A percentile compares a stretch with the other conserved stretches of the same genome.
phyloP scores from a whole-genome alignment of 1,140 invertebrate genomes.

The Gonatopus flavifemur region DNA sequence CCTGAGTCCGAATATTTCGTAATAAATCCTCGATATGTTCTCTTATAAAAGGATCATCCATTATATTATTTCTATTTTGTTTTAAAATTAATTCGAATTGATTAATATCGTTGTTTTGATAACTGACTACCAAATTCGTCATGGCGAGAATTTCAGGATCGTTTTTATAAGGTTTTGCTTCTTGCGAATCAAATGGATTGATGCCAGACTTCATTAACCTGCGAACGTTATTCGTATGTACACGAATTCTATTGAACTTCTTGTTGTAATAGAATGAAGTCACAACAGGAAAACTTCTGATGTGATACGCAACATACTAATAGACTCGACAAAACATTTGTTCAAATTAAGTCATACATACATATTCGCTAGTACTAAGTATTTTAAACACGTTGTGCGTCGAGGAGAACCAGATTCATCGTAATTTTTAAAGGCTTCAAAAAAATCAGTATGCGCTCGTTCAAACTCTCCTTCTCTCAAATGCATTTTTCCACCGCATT shows the following conservation, averaged over 20 bases:
- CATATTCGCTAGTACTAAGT: slow-evolving; percentile 99
- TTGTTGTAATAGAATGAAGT: too few relatives aligned
- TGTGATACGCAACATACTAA: too few relatives aligned
- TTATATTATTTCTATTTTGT: slow-evolving; percentile 94
- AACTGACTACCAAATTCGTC: slow-evolving; percentile 98
- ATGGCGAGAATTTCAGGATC: slow-evolving; percentile 99
- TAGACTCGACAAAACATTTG: too few relatives aligned
- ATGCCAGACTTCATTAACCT: slow-evolving; percentile 99
- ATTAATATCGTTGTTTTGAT: slow-evolving; percentile 99
- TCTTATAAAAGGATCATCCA: slow-evolving; percentile 99
- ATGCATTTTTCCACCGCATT: slow-evolving; percentile 99
- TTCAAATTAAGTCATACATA: slow-evolving; percentile 40
- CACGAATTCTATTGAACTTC: slow-evolving; percentile 8
- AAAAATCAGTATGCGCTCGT: slow-evolving; percentile 98
- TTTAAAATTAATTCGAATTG: slow-evolving; percentile 97
- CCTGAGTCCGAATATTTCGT: slow-evolving; percentile 94
- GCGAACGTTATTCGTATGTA: slow-evolving; percentile 24
- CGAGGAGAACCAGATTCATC: slow-evolving; percentile 98
- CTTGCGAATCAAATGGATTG: slow-evolving; percentile 99
- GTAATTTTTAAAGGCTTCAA: slow-evolving; percentile 99
- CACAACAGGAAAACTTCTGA: too few relatives aligned
- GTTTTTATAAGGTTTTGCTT: slow-evolving; percentile 99
- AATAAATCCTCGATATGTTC: slow-evolving; percentile 99
- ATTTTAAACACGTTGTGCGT: slow-evolving; percentile 96
- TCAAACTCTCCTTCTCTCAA: slow-evolving; percentile 97